Evolutionary conservation across 37 sponge, comb jelly and placozoan species (phyloP), one percentile per base, ranked within the genome.

Genomic region (Chondrosia reniformis): DNA sequence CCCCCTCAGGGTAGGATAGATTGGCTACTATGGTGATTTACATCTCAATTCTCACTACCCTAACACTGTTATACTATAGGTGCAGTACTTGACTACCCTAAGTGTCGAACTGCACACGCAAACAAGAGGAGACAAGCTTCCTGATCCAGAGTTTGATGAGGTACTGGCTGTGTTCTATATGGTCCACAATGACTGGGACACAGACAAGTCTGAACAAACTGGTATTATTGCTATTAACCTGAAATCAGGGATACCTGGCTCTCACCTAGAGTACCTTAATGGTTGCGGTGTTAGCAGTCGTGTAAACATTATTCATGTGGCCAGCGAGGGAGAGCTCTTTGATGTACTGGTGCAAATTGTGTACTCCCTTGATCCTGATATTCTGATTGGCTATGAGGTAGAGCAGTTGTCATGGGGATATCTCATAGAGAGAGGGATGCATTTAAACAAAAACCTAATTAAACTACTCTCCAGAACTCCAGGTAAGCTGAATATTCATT

Each of bases 391-490:
- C 1, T 98, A 85, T 81, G 93, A 98, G 56, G 76, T 89, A 0
- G 64, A 92, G 57, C 87, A 62, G 76, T 45, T 54, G 25, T 98
- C 99, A n/a, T 94, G 95, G 89, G 99, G 99, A 15, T 98, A 98
- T 61, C 80, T 92, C 38, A 72, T 87, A 46, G 89, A 92, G 25
- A 79, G 99, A 79, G 99, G 91, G 25, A 71, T 82, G 40, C 39
- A 33, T 45, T 80, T 96, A 5, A 73, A 88, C 27, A 57, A 90
- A 41, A 85, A 89, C 44, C 76, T 96, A 36, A 45, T 61, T 45
- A 76, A 83, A 61, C 63, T 80, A 54, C 77, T 96, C 41, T 88
- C 91, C 0, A 65, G 97, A 38, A 78, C 87, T 22, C 93, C 93
- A 56, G 52, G 84, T 85, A 39, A 33, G 74, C n/a, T n/a, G n/a